phyloP scores from a whole-genome alignment of 2,888 invertebrate genomes.

The Chaitophorus viminalis region DNA sequence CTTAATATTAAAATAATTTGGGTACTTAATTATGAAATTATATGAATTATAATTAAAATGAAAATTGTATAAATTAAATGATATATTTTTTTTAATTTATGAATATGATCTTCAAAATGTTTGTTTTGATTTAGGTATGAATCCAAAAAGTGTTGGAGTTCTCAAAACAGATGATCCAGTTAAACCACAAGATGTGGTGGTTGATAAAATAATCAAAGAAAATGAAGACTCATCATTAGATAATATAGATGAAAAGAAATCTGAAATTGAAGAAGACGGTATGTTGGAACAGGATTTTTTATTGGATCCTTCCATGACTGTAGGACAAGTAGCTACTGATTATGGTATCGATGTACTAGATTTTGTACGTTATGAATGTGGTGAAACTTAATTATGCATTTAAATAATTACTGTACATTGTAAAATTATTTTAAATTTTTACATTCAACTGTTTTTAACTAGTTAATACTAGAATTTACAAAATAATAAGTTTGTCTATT shows the following conservation, averaged over 20 bases:
- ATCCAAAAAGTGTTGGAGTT: constrained; percentile 80
- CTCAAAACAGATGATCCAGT: constrained; percentile 69
- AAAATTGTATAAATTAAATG: background rate
- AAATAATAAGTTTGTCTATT: background rate
- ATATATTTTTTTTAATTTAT: no score
- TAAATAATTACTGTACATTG: background rate
- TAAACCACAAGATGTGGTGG: constrained; percentile 58
- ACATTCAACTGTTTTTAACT: constrained; percentile 8
- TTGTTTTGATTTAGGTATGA: constrained; percentile 72
- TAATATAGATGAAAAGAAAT: constrained; percentile 36
- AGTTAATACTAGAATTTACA: constrained; percentile 5
- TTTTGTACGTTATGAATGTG: constrained; percentile 89
- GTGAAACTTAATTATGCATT: constrained; percentile 70
- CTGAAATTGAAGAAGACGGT: constrained; percentile 74
- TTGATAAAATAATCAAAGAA: constrained; percentile 1
- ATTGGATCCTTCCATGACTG: constrained; percentile 78
- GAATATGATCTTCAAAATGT: background rate
- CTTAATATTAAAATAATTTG: no score
- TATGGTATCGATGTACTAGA: constrained; percentile 70
- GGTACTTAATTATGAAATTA: no score
- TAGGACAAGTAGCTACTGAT: constrained; percentile 69
- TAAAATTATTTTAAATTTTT: constrained; percentile 8
- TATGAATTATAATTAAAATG: background rate
- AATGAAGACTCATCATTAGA: constrained; percentile 9
- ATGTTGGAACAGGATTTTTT: constrained; percentile 90